Evolutionary conservation across 2,888 invertebrate genomes (phyloP).

Genomic region (Melieria picta): DNA sequence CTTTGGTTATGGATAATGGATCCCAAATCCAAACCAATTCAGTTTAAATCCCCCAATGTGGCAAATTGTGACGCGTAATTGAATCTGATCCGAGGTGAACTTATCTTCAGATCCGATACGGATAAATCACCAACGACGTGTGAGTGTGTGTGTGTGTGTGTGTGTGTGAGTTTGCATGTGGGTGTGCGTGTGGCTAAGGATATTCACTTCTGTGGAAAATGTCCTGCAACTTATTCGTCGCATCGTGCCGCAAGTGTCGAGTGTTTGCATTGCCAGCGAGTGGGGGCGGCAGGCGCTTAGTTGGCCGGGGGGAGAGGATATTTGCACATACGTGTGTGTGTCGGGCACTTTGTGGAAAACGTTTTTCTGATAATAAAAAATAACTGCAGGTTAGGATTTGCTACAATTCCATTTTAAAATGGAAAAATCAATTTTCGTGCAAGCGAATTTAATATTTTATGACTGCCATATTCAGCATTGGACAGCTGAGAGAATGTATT

Average conservation of each 20-base stretch:
- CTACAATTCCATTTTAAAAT: background rate
- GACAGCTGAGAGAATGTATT: background rate
- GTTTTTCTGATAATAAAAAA: slow-evolving; percentile 33
- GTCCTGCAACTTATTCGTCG: background rate
- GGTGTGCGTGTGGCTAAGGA: background rate
- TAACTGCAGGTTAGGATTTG: slow-evolving; percentile 35
- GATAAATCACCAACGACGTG: background rate
- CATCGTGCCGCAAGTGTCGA: background rate
- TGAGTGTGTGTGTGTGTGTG: background rate
- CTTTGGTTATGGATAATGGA: slow-evolving; percentile 4
- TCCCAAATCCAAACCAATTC: background rate
- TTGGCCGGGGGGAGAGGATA: background rate
- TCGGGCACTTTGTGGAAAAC: slow-evolving; percentile 22
- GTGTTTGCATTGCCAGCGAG: background rate
- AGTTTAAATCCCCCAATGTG: background rate
- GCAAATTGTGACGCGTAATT: slow-evolving; percentile 1
- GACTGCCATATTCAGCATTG: too few species aligned
- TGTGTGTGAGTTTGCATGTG: background rate
- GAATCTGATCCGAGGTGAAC: background rate
- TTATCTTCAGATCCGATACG: slow-evolving; percentile 1
- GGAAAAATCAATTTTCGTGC: background rate
- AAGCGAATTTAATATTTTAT: too few species aligned
- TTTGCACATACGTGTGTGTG: background rate
- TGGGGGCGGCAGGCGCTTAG: background rate
- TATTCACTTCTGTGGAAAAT: background rate